Evolutionary conservation across 2,113 vertebrate species (phyloP).

Genomic region (Uria lomvia): DNA sequence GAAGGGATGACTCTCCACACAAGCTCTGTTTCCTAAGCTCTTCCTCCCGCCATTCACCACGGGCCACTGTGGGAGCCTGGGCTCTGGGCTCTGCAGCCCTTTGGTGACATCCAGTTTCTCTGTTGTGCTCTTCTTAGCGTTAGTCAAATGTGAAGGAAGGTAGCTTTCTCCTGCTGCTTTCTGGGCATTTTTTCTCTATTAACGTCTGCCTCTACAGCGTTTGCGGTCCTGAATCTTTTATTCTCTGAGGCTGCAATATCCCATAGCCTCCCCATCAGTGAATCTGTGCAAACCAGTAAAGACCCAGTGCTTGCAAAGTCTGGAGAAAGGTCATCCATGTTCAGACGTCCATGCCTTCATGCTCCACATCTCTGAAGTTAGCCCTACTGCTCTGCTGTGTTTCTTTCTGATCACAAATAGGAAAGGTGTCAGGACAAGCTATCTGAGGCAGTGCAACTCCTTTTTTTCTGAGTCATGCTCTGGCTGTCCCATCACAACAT

Average conservation of each 20-base stretch:
- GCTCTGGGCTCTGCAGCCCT: background rate
- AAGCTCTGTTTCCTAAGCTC: background rate
- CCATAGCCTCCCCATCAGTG: background rate
- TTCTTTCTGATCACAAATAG: fast-evolving
- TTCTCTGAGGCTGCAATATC: background rate
- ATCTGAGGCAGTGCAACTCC: background rate
- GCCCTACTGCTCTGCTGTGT: background rate
- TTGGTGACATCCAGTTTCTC: background rate
- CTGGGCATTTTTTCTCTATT: background rate
- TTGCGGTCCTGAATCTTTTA: background rate
- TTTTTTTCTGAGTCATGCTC: fast-evolving
- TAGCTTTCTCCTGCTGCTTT: background rate
- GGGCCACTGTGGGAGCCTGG: background rate
- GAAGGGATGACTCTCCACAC: background rate
- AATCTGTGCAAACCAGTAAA: background rate
- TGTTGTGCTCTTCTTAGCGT: background rate
- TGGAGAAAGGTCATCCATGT: background rate
- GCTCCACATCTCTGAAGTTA: background rate
- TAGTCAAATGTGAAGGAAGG: background rate
- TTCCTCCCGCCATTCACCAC: constrained; percentile 1
- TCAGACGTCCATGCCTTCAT: background rate
- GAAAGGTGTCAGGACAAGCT: background rate
- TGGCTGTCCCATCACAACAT: fast-evolving
- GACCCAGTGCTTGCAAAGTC: background rate
- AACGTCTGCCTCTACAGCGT: background rate